A percentile compares a stretch with the other conserved stretches of the same genome.
These are phyloP conservation scores for Riparia riparia DNA, from an alignment of 2,113 vertebrate genomes.

Conservation along the genomic window DNA sequence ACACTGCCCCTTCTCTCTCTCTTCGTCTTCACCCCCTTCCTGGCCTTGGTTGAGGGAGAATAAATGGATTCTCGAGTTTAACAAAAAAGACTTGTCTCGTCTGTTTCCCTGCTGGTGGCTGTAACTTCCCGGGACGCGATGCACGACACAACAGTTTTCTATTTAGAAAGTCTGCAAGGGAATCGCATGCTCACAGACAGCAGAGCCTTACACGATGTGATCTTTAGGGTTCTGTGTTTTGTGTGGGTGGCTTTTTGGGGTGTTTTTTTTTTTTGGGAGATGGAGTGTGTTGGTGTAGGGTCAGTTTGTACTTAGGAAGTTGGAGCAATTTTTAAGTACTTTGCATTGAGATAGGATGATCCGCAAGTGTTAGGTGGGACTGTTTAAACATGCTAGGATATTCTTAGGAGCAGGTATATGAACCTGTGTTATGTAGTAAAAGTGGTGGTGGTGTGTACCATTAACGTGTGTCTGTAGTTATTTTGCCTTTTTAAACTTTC, in stretches of 20 bases:
- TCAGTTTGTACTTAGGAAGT: not conserved
- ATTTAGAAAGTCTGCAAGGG: not conserved
- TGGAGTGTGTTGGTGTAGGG: not conserved
- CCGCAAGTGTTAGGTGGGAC: too few species aligned
- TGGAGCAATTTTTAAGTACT: not conserved
- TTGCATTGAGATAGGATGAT: not conserved
- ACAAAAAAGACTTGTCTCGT: too few species aligned
- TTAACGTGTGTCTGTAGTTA: not conserved
- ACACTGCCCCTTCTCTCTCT: too few species aligned
- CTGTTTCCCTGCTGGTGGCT: too few species aligned
- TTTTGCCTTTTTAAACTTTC: not conserved
- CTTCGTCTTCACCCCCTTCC: too few species aligned
- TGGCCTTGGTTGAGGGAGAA: too few species aligned
- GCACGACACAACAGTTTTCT: not conserved
- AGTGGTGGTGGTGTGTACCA: not conserved
- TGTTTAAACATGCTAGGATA: not conserved
- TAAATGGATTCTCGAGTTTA: too few species aligned
- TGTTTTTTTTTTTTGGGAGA: accelerated
- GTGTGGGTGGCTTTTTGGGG: not conserved
- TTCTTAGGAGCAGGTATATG: not conserved
- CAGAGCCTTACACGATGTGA: not conserved
- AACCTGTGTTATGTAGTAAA: not conserved
- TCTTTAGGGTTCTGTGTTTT: not conserved
- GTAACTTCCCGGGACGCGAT: too few species aligned
- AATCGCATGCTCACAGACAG: not conserved